A percentile compares a stretch with the other conserved stretches of the same genome.
Conservation (phyloP, 2,797 vertebrate species). For the Austrolebias charrua region DNA sequence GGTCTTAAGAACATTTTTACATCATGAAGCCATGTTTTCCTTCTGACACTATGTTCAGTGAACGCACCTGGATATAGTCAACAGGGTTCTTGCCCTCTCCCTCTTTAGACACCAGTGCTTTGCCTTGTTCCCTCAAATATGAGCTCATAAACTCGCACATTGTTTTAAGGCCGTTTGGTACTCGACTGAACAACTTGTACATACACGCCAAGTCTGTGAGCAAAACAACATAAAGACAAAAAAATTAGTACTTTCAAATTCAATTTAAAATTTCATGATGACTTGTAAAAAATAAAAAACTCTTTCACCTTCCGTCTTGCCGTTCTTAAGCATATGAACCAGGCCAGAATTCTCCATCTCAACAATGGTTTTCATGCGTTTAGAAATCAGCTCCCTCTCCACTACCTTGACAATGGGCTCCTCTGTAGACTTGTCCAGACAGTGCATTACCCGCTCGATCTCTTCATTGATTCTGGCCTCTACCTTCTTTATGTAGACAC, state of each 20-base stretch:
- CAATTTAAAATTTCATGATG: neutral
- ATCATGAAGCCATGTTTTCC: neutral
- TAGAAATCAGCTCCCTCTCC: conserved; percentile 96
- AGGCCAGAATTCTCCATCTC: conserved; percentile 99
- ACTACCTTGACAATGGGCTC: conserved; percentile 98
- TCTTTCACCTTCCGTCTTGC: conserved; percentile 92
- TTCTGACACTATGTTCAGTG: neutral
- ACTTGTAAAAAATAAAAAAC: neutral
- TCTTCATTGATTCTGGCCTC: conserved; percentile 98
- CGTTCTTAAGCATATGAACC: conserved; percentile 98
- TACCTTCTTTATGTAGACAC: conserved; percentile 98
- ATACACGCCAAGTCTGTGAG: conserved; percentile 94
- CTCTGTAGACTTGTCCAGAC: conserved; percentile 96
- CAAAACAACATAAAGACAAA: conserved; percentile 9
- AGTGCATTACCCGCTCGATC: conserved; percentile 98
- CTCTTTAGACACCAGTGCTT: conserved; percentile 97
- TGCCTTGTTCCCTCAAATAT: conserved; percentile 95
- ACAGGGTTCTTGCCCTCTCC: conserved; percentile 98
- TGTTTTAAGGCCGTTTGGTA: conserved; percentile 96
- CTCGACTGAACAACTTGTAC: conserved; percentile 97
- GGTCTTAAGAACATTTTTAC: neutral
- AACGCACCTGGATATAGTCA: conserved; percentile 94
- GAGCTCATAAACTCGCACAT: conserved; percentile 99
- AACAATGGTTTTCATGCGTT: conserved; percentile 99
- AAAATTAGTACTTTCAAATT: neutral